A percentile compares a stretch with the other conserved stretches of the same genome.
Conservation (phyloP, 2,113 vertebrate genomes). For the Upupa epops region DNA sequence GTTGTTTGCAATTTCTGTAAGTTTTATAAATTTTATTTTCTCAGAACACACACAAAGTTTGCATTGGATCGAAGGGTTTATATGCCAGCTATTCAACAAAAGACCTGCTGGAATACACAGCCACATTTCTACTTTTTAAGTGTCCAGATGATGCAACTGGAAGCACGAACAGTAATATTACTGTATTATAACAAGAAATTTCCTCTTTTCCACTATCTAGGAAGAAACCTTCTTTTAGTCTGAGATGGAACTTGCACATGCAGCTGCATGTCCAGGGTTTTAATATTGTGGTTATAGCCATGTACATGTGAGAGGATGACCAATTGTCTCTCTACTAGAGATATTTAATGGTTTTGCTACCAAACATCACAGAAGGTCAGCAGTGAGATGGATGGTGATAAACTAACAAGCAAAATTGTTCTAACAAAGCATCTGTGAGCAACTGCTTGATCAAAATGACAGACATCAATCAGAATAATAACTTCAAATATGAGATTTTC, state of each 20-base stretch:
- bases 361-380: conserved; percentile 72
- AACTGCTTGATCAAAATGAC: conserved; percentile 82
- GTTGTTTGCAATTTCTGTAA: background rate
- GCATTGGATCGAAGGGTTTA: background rate
- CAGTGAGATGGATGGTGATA: conserved; percentile 71
- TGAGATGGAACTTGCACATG: background rate
- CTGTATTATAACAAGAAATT: background rate
- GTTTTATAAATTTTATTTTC: background rate
- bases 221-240: background rate
- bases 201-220: background rate
- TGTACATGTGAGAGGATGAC: background rate
- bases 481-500: conserved; percentile 83
- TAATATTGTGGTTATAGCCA: background rate
- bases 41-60: background rate
- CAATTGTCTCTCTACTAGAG: background rate
- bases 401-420: conserved; percentile 77
- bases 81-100: background rate
- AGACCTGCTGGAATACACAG: background rate
- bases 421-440: conserved; percentile 80
- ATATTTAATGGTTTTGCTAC: conserved; percentile 38
- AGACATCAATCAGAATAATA: conserved; percentile 84
- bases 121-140: background rate
- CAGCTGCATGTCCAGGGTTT: background rate
- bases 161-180: background rate
- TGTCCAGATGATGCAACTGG: background rate